Evolutionary conservation across 30 jellyfish, hydroid and myxozoan genomes (phyloP), one percentile per base, ranked within the genome.

Genomic region (Pseudorhiza aurosa): DNA sequence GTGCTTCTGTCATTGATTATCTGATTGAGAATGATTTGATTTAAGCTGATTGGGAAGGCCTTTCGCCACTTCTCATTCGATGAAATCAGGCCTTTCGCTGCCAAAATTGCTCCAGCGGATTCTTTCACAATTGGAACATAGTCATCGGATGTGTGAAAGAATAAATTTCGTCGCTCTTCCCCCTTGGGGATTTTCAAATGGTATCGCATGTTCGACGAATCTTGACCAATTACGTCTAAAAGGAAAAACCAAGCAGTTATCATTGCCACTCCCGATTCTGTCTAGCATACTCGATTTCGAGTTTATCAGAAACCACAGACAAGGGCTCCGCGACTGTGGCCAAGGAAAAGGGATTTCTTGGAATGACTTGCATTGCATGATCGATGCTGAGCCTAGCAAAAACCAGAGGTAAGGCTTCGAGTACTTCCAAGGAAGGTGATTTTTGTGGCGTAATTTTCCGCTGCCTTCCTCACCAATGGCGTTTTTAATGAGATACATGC

Each of bases 171-270:
- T 42, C 68, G 84, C 39, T 72, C 57, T 65, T 87, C 97, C 2
- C 98, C 98, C 62, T 65, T 79, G 14, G 98, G 97, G n/a, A 85
- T 58, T 44, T 95, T 84, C 55, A 74, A 40, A 63, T 85, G 97
- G 83, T 92, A 92, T 5, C 98, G 93, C 18, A 36, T 49, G 77
- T 89, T 83, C 77, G 58, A 77, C 2, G 97, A 62, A 57, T 81
- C 97, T 55, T 92, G 88, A 58, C 96, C 98, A 72, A 92, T 85
- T 2, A 92, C 92, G 50, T 59, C 98, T 92, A 80, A 35, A 57
- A 53, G 29, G 37, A 53, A 25, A 86, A 42, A 42, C 19, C 2
- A 9, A 9, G 24, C 18, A n/a, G n/a, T n/a, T n/a, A n/a, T n/a
- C n/a, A n/a, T n/a, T n/a, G n/a, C n/a, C n/a, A n/a, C n/a, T n/a